Evolutionary conservation across 2,797 vertebrate genomes (phyloP).

Genomic region (Aratinga solstitialis): DNA sequence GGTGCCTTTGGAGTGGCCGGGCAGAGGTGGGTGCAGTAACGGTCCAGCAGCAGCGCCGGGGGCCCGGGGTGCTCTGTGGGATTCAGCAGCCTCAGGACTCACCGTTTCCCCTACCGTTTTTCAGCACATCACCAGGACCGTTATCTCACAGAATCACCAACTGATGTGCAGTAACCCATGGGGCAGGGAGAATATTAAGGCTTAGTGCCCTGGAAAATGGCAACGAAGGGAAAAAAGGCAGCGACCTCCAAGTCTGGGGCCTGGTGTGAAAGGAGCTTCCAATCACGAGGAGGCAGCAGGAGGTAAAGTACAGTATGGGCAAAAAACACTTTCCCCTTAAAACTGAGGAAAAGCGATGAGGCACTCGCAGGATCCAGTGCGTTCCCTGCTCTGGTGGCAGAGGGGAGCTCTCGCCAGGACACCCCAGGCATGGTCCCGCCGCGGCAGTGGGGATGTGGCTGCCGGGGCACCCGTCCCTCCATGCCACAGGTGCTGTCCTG

Average conservation of each 20-base stretch:
- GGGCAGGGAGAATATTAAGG: slow-evolving; percentile 70
- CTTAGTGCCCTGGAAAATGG: slow-evolving; percentile 63
- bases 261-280: slow-evolving; percentile 58
- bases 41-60: background rate
- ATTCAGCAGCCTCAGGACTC: background rate
- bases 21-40: background rate
- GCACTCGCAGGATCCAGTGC: slow-evolving; percentile 62
- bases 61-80: background rate
- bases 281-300: slow-evolving; percentile 55
- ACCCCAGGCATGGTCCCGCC: background rate
- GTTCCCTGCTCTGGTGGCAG: background rate
- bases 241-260: slow-evolving; percentile 22
- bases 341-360: slow-evolving; percentile 55
- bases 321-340: slow-evolving; percentile 68
- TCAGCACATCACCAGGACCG: background rate
- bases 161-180: slow-evolving; percentile 26
- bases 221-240: slow-evolving; percentile 46
- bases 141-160: background rate
- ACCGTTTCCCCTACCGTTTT: background rate
- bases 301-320: slow-evolving; percentile 51
- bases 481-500: background rate
- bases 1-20: background rate
- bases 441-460: background rate
- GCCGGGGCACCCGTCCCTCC: rapidly evolving
- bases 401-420: background rate